Evolutionary conservation across 2,888 invertebrate species (phyloP).

Genomic region (Scelioninae gen. 1): DNA sequence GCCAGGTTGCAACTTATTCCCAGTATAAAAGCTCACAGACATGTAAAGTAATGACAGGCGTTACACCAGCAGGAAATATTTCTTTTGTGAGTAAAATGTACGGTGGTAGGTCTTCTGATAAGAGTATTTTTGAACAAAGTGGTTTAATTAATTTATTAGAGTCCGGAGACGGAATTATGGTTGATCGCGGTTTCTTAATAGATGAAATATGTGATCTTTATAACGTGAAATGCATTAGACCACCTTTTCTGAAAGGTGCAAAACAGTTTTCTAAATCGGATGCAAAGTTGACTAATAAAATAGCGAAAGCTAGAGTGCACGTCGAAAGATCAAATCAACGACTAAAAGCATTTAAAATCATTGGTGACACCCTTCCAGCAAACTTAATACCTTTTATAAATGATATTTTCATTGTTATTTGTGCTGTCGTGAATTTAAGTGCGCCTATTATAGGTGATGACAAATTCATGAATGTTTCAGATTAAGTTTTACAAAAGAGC

Average conservation of each 20-base stretch:
- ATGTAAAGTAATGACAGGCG: conserved; percentile 13
- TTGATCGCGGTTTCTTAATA: conserved; percentile 6
- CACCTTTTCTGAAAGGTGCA: conserved; percentile 1
- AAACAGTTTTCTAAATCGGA: conserved; percentile 47
- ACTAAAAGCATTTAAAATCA: neutral
- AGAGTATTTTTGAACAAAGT: conserved; percentile 6
- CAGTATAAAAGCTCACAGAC: neutral
- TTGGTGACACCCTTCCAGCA: neutral
- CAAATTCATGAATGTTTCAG: conserved; percentile 36
- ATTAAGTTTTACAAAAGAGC: too few relatives aligned
- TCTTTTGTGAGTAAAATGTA: conserved; percentile 7
- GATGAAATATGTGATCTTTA: neutral
- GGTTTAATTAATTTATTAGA: conserved; percentile 4
- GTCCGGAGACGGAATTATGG: neutral
- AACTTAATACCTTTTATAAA: conserved; percentile 25
- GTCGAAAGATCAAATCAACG: conserved; percentile 1
- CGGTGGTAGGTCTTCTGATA: conserved; percentile 3
- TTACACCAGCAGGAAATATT: conserved; percentile 13
- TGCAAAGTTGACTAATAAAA: conserved; percentile 12
- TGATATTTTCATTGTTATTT: conserved; percentile 20
- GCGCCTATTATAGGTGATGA: conserved; percentile 6
- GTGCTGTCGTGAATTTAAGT: conserved; percentile 27
- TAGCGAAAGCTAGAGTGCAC: conserved; percentile 6
- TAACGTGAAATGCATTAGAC: neutral
- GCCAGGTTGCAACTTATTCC: neutral